Base-by-base conservation (phyloP, 2,113 vertebrate species). In the Cebus imitator region DNA sequence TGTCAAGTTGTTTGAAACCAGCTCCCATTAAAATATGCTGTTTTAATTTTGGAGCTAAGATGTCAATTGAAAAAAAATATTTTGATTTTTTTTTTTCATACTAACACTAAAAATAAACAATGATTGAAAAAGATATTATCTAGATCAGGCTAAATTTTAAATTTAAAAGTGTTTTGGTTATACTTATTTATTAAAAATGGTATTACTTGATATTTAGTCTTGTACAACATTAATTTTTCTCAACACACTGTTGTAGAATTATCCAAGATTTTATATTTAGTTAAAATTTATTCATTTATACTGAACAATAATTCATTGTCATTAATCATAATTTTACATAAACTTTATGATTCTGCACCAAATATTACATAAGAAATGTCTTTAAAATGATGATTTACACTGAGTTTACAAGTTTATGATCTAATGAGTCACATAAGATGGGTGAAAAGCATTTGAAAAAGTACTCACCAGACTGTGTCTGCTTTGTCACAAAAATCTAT, bases 1-100 rank as follows among this genome's bases (percentile, higher is more conserved):
- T 64, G 75, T 94, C 96, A 98, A 97, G 92, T 96, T 80, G 93
- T 75, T 87, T 97, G 91, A 97, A 97, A 96, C 90, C 95, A 96
- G 76, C 58, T 94, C 78, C 92, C 93, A 93, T 48, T 98, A 94
- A 93, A 98, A 94, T 43, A 92, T 61, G 89, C 23, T 85, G 95
- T 79, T 96, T 87, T 64, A 97, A 87, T 64, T 92, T 72, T 86
- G 87, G n/a, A 72, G 78, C 82, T 96, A 79, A 94, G 94, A 90
- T 4, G 0, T 37, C 85, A 52, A 78, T 92, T 89, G 4, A 58
- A 96, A 79, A 92, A 79, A 95, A 58, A 73, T 17, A 5, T 8
- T 68, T 96, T 81, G 40, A 96, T 89, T 93, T 8, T 17, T 78
- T 78, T 78, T 87, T 96, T 92, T 70, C 45, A 48, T 25, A 90